Evolutionary conservation across 2,797 vertebrate genomes (phyloP).

Genomic region (Craterocephalus amniculus): DNA sequence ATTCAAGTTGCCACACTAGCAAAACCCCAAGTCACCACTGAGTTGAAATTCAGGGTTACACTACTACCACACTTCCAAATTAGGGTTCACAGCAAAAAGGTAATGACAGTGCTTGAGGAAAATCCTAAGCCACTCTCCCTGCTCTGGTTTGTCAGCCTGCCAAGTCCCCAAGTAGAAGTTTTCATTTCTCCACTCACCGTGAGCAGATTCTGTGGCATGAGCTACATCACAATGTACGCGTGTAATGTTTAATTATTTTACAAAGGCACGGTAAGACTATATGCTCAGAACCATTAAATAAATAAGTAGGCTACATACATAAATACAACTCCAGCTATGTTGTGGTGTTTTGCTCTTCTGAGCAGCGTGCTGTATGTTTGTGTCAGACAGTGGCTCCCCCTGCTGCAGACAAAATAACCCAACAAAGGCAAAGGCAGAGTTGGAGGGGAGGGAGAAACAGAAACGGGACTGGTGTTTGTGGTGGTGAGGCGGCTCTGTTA

Average conservation of each 20-base stretch:
- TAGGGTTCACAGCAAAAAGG: constrained; percentile 69
- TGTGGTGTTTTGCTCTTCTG: constrained; percentile 22
- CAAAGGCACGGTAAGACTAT: constrained; percentile 66
- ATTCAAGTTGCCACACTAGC: constrained; percentile 66
- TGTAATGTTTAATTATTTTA: constrained; percentile 74
- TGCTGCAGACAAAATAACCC: constrained; percentile 65
- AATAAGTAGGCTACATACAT: not conserved
- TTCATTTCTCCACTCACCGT: constrained; percentile 70
- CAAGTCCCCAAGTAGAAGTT: constrained; percentile 58
- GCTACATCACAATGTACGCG: constrained; percentile 58
- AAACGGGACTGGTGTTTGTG: not conserved
- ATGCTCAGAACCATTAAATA: constrained; percentile 1
- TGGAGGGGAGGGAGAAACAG: constrained; percentile 1
- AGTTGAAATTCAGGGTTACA: constrained; percentile 78
- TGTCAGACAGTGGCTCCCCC: constrained; percentile 81
- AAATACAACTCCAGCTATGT: constrained; percentile 21
- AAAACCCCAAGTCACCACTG: constrained; percentile 61
- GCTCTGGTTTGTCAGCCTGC: constrained; percentile 67
- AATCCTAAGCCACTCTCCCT: constrained; percentile 71
- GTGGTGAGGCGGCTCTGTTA: constrained; percentile 22
- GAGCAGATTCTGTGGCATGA: constrained; percentile 58
- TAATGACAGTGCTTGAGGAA: constrained; percentile 81
- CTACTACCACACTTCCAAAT: constrained; percentile 79
- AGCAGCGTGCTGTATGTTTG: constrained; percentile 39
- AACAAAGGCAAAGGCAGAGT: constrained; percentile 21